A percentile compares a stretch with the other conserved stretches of the same genome.
These are phyloP conservation scores for Pseudocheirus occidentalis DNA, from an alignment of 2,797 vertebrate genomes.

Conservation along the genomic window DNA sequence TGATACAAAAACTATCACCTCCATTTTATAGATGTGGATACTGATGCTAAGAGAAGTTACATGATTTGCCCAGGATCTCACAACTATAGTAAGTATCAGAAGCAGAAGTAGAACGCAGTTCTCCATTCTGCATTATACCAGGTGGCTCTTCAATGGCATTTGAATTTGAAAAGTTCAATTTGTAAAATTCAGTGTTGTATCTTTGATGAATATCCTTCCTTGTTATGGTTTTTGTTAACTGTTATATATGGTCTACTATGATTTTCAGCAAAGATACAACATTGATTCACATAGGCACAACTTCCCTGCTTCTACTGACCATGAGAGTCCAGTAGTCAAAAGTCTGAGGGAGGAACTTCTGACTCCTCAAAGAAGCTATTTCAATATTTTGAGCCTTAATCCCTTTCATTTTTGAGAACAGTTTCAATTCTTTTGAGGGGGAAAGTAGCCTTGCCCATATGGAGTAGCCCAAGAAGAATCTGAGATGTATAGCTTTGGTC, in stretches of 20 bases:
- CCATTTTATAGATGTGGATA: background rate
- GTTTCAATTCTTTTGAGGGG: background rate
- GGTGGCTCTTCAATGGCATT: background rate
- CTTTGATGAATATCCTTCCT: no score
- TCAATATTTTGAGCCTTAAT: background rate
- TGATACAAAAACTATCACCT: background rate
- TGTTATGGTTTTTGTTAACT: no score
- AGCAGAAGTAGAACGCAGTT: background rate
- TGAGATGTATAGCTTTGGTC: background rate
- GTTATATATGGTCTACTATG: no score
- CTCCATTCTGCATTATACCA: background rate
- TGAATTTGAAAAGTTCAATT: no score
- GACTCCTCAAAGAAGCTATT: no score
- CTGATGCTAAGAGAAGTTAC: background rate
- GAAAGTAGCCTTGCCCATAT: background rate
- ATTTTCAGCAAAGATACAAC: background rate
- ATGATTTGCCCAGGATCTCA: background rate
- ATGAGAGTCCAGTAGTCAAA: background rate
- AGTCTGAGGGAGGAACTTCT: background rate
- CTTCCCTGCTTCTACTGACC: background rate
- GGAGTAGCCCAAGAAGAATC: background rate
- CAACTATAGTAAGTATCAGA: background rate
- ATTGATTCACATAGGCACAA: background rate
- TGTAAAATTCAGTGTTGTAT: no score
- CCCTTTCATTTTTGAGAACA: background rate